Base-by-base conservation (phyloP, 2,113 vertebrate species). In the Diglossa brunneiventris region DNA sequence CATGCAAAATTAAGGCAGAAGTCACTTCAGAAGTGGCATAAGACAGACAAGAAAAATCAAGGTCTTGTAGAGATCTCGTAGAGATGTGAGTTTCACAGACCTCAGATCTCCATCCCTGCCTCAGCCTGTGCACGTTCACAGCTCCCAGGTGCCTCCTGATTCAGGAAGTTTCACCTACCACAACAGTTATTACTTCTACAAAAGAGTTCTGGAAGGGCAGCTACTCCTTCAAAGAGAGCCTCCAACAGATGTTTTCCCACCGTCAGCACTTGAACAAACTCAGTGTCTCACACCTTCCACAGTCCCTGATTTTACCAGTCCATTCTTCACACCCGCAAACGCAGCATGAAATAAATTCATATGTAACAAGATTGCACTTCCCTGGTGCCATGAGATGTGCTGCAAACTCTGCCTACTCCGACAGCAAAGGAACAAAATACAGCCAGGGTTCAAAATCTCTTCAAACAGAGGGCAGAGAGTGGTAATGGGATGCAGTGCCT, bases 161-260 rank as follows among this genome's bases (percentile, higher is more conserved):
- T 15, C 77, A 79, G 82, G 26, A 75, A 88, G 81, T 44, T 92
- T 85, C 59, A 13, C 63, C 79, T 9, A 61, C 59, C 10, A 7
- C 89, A 94, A 75, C 79, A 87, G 47, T 84, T 75, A 75, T 59
- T 74, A 64, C 81, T 92, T 66, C 94, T 61, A 61, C 93, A 68
- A 39, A 81, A 58, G 13, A 79, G n/a, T 21, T 79, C 93, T 85
- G 91, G 70, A 83, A 95, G 75, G 75, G 87, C 93, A 92, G 91
- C 91, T 81, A 50, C 85, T 84, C 79, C 88, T 96, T 96, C 95
- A 93, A 80, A 93, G 90, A 10, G 14, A 91, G 84, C 74, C 83
- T 69, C 72, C 47, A 78, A 82, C 69, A 87, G 82, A 87, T 78
- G 83, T 92, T 92, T 88, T 68, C 92, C 86, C 94, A 81, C 76